A percentile compares a stretch with the other conserved stretches of the same genome.
These are phyloP conservation scores for Cephonodes hylas DNA, from an alignment of 2,888 invertebrate species.

Conservation along the genomic window DNA sequence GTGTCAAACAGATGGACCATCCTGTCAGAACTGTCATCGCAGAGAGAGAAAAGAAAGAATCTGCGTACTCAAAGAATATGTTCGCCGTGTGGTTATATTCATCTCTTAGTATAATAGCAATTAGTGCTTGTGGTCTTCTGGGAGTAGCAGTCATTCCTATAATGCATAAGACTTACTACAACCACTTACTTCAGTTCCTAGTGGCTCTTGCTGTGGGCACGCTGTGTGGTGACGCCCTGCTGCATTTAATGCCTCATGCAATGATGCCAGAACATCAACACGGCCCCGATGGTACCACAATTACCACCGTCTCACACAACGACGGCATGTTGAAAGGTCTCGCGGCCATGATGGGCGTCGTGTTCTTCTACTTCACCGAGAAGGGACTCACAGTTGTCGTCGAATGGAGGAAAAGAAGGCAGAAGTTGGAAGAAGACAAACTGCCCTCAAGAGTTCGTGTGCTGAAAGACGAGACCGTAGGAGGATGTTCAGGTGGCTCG, in stretches of 20 bases:
- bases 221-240: slow-evolving; percentile 93
- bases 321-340: slow-evolving; percentile 93
- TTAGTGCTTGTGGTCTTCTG: slow-evolving; percentile 92
- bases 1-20: slow-evolving; percentile 66
- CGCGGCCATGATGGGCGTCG: slow-evolving; percentile 89
- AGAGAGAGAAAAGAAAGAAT: slow-evolving; percentile 34
- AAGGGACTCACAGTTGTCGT: slow-evolving; percentile 89
- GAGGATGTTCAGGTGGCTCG: slow-evolving; percentile 60
- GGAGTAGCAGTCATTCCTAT: slow-evolving; percentile 95
- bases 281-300: slow-evolving; percentile 36
- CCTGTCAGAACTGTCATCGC: slow-evolving; percentile 21
- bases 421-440: slow-evolving; percentile 84
- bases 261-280: slow-evolving; percentile 68
- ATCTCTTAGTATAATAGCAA: slow-evolving; percentile 88
- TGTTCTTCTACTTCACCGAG: slow-evolving; percentile 94
- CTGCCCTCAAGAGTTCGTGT: slow-evolving; percentile 87
- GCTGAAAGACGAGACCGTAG: slow-evolving; percentile 84
- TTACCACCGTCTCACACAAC: slow-evolving; percentile 73
- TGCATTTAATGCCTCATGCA: slow-evolving; percentile 95
- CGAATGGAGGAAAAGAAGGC: slow-evolving; percentile 89
- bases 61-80: slow-evolving; percentile 57
- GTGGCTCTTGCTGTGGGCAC: slow-evolving; percentile 97
- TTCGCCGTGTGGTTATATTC: slow-evolving; percentile 91
- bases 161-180: slow-evolving; percentile 93
- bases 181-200: slow-evolving; percentile 93